Percentiles rank a stretch among this genome's conserved stretches.
phyloP scores from a whole-genome alignment of 1,140 invertebrate species.

The Drosophila athabasca region DNA sequence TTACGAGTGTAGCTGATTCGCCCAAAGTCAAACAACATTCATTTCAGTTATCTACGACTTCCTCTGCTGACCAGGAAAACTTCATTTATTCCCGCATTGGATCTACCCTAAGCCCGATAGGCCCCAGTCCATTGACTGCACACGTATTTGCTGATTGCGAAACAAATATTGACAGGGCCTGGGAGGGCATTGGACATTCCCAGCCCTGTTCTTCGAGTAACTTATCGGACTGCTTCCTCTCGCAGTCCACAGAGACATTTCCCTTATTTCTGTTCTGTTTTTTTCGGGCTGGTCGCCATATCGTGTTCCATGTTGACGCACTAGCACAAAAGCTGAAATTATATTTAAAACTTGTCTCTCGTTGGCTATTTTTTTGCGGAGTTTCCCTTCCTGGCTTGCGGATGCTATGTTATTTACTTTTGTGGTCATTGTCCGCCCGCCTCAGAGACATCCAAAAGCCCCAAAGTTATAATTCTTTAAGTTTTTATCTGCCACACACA shows the following conservation, averaged over 20 bases:
- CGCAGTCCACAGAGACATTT: conserved; percentile 58
- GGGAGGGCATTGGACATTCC: conserved; percentile 15
- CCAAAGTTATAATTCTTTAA: conserved; percentile 82
- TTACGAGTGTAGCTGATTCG: conserved; percentile 1
- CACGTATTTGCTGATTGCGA: conserved; percentile 75
- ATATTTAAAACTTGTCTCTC: conserved; percentile 67
- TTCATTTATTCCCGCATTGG: conserved; percentile 18
- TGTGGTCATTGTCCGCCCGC: conserved; percentile 70
- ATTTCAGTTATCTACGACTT: conserved; percentile 40
- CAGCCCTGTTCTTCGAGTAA: conserved; percentile 5
- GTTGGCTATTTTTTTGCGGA: conserved; percentile 16
- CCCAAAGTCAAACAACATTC: conserved; percentile 56
- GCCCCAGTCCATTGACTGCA: conserved; percentile 45
- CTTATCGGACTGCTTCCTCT: neutral
- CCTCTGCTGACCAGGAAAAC: conserved; percentile 19
- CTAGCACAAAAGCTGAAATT: conserved; percentile 78
- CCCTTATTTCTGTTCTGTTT: conserved; percentile 20
- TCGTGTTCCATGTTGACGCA: conserved; percentile 79
- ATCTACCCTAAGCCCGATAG: conserved; percentile 14
- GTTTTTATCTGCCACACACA: conserved; percentile 69
- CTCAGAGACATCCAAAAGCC: conserved; percentile 60
- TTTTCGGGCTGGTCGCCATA: conserved; percentile 54
- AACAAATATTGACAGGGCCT: conserved; percentile 75
- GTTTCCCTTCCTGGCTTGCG: conserved; percentile 29
- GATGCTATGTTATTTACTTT: conserved; percentile 73